Percentiles rank a stretch among this genome's conserved stretches.
Conservation (phyloP, 2,888 invertebrate genomes). For the Siphonodentalium dalli region DNA sequence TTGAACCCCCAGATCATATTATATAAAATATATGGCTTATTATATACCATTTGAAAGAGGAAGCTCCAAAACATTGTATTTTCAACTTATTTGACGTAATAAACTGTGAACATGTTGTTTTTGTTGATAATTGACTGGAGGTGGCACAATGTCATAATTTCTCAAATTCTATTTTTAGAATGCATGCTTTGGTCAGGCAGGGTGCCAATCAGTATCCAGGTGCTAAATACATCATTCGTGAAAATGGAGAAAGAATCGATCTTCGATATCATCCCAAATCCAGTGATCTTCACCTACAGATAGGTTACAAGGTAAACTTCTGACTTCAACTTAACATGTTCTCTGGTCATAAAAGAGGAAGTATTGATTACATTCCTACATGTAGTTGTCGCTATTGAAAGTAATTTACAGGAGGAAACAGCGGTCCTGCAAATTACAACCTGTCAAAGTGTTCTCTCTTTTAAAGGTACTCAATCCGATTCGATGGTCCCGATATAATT, state of each 20-base stretch:
- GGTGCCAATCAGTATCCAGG: slow-evolving; percentile 99
- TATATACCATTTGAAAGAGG: too few species aligned
- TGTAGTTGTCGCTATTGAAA: too few species aligned
- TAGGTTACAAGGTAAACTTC: slow-evolving; percentile 62
- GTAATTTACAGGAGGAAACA: too few species aligned
- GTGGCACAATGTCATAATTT: neutral
- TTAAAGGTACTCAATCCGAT: too few species aligned
- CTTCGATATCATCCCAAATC: slow-evolving; percentile 95
- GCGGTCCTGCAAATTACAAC: too few species aligned
- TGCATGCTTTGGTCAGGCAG: slow-evolving; percentile 91
- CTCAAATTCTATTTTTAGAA: slow-evolving; percentile 63
- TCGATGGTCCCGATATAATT: too few species aligned
- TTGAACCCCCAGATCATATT: too few species aligned
- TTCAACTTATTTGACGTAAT: neutral
- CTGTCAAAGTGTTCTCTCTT: too few species aligned
- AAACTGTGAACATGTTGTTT: neutral
- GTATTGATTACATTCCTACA: too few species aligned
- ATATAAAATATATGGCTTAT: too few species aligned
- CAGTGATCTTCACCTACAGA: slow-evolving; percentile 63
- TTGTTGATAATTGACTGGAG: neutral
- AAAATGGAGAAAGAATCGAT: slow-evolving; percentile 98
- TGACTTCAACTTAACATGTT: neutral
- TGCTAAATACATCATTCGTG: slow-evolving; percentile 98
- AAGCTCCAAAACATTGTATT: too few species aligned
- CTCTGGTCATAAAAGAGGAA: too few species aligned